A percentile compares a stretch with the other conserved stretches of the same genome.
Conservation (phyloP, 2,797 vertebrate species). For the Muraenolepis orangiensis region DNA sequence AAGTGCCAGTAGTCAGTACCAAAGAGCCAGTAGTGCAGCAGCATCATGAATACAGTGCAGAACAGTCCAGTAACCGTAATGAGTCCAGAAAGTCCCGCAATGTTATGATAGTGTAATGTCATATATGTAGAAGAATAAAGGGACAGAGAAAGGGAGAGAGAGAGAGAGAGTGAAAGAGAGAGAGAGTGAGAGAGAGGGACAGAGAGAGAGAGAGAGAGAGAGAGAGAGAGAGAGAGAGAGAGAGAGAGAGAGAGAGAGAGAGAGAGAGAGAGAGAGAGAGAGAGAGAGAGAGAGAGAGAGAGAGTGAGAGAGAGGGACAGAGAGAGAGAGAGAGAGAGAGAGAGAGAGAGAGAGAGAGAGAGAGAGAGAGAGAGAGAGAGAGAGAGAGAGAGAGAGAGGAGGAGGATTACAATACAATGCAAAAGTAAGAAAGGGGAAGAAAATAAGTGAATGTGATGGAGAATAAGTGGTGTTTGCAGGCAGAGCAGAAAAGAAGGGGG, state of each 20-base stretch:
- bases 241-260: conserved; percentile 30
- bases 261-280: conserved; percentile 29
- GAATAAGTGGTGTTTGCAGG: neutral
- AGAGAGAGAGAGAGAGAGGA: neutral
- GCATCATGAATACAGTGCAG: too few relatives aligned
- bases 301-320: conserved; percentile 39
- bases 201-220: conserved; percentile 32
- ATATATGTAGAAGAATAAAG: too few relatives aligned
- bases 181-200: conserved; percentile 36
- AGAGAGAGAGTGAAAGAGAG: too few relatives aligned
- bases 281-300: conserved; percentile 31
- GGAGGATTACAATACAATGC: too few relatives aligned
- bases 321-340: conserved; percentile 32
- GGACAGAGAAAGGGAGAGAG: conserved; percentile 42
- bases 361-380: neutral
- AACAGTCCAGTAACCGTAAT: too few relatives aligned
- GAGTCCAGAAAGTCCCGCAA: too few relatives aligned
- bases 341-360: conserved; percentile 27
- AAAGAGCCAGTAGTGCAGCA: too few relatives aligned
- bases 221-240: conserved; percentile 39
- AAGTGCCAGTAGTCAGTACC: too few relatives aligned
- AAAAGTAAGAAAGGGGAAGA: too few relatives aligned
- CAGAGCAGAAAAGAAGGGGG: too few relatives aligned
- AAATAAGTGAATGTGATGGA: neutral
- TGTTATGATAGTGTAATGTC: too few relatives aligned